Percentiles rank a stretch among this genome's conserved stretches.
phyloP scores from a whole-genome alignment of 2,888 invertebrate genomes.

The Baronia brevicornis region DNA sequence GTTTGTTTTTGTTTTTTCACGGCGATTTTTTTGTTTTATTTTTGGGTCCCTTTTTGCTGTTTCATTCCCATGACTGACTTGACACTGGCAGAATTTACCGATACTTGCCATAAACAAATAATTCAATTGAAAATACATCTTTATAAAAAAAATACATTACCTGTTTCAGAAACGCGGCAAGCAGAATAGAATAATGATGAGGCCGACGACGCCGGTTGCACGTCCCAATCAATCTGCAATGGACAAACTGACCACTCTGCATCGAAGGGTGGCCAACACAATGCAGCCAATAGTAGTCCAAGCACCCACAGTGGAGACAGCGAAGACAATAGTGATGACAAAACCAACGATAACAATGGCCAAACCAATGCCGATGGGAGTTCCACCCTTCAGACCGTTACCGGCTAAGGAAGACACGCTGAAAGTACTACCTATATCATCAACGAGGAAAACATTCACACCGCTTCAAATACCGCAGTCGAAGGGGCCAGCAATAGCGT shows the following conservation, averaged over 20 bases:
- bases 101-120: too few species aligned
- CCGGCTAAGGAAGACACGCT: constrained; percentile 78
- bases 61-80: too few species aligned
- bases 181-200: constrained; percentile 66
- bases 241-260: constrained; percentile 51
- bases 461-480: constrained; percentile 53
- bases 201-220: constrained; percentile 44
- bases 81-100: too few species aligned
- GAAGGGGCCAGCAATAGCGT: constrained; percentile 52
- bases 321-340: constrained; percentile 26
- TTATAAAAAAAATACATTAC: neutral
- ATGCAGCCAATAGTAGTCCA: constrained; percentile 59
- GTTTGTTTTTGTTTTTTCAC: too few species aligned
- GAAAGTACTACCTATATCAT: constrained; percentile 63
- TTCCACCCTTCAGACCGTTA: constrained; percentile 87
- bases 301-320: constrained; percentile 38
- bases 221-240: constrained; percentile 56
- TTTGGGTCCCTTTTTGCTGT: too few species aligned
- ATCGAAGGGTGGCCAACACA: constrained; percentile 45
- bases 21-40: too few species aligned
- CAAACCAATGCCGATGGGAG: constrained; percentile 74
- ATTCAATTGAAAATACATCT: too few species aligned
- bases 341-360: constrained; percentile 60
- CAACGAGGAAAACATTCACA: constrained; percentile 48
- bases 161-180: constrained; percentile 67